Evolutionary conservation across 2,888 invertebrate genomes (phyloP), one percentile per base, ranked within the genome.

Genomic region (Drosophila stalkeri): DNA sequence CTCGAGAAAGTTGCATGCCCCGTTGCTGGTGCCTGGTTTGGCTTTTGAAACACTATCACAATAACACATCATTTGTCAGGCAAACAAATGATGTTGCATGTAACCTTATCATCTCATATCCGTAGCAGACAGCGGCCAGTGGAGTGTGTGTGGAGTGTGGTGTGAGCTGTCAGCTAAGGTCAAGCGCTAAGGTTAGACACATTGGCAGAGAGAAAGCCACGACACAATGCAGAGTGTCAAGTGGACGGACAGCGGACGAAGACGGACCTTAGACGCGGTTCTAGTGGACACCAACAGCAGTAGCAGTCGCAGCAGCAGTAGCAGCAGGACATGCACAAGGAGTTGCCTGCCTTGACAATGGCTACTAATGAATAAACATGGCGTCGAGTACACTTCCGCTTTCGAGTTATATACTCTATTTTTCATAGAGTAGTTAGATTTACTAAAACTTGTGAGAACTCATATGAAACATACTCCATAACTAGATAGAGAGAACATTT

Each of bases 31-130:
- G 54, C 27, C 37, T 39, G 31, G 2, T 57, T 44, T 52, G 43
- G 74, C 71, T 57, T 65, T 74, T 55, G 71, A 64, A 76, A 77
- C 78, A 82, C 78, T 85, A 87, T 87, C 85, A 85, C 87, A 85
- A 87, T 85, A 86, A 80, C 85, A 84, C 84, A 86, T 88, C 86
- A 88, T 86, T 86, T 86, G 86, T 86, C 86, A 84, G 76, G 86
- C 84, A 84, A 87, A 86, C 89, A 88, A 86, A 86, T 84, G 89
- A 86, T 84, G 86, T 88, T 86, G 86, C 89, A 84, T 84, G 86
- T 84, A 86, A 86, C 89, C 89, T 88, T 86, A 86, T 86, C 89
- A 88, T 82, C 86, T 84, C 82, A 81, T 81, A 84, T 86, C 86
- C 86, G 86, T 72, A 75, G 82, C 82, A 86, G 86, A 86, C 86